Evolutionary conservation across 2,888 invertebrate genomes (phyloP).

Genomic region (Drosophila siamana): DNA sequence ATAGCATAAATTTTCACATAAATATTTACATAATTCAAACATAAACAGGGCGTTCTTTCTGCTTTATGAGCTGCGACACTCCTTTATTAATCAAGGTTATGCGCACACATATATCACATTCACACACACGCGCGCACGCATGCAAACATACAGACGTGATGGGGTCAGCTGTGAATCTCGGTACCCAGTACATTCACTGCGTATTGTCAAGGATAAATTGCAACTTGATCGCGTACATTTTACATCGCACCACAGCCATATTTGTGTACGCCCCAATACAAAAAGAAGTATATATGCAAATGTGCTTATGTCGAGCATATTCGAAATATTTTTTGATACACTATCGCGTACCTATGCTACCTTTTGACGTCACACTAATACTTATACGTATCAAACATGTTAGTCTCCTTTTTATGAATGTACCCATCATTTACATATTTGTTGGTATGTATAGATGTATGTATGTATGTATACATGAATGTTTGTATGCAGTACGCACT

Average conservation of each 20-base stretch:
- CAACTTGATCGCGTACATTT: neutral
- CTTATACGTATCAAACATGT: slow-evolving; percentile 22
- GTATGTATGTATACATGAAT: neutral
- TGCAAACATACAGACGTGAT: neutral
- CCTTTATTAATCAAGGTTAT: slow-evolving; percentile 22
- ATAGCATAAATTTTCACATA: neutral
- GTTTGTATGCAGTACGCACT: slow-evolving; percentile 27
- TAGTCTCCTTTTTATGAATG: neutral
- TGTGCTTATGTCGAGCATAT: slow-evolving; percentile 13
- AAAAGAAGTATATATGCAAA: neutral
- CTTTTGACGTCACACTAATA: slow-evolving; percentile 64
- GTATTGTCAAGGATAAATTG: neutral
- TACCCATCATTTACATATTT: neutral
- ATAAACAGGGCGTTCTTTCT: neutral
- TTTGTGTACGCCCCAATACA: neutral
- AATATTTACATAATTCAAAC: neutral
- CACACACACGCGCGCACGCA: neutral
- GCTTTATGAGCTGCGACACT: slow-evolving; percentile 9
- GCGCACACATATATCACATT: neutral
- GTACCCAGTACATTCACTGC: slow-evolving; percentile 2
- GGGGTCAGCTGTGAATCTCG: slow-evolving; percentile 4
- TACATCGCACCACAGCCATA: neutral
- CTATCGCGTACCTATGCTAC: slow-evolving; percentile 18
- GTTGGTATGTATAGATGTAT: slow-evolving; percentile 6
- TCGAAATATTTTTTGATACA: slow-evolving; percentile 6